Evolutionary conservation across 2,888 invertebrate genomes (phyloP).

Genomic region (Acanthoscelides obtectus): DNA sequence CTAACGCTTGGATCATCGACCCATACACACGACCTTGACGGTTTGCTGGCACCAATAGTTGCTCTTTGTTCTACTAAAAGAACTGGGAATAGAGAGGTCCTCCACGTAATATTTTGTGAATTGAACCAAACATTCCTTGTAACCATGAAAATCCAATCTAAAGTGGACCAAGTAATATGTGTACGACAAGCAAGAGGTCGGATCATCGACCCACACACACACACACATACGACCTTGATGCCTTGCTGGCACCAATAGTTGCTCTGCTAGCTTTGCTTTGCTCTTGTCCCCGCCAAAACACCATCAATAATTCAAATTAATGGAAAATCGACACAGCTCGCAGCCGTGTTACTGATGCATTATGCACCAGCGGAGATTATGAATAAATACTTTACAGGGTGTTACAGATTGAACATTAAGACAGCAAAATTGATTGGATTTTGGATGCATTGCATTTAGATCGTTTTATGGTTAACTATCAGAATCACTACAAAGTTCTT

Average conservation of each 20-base stretch:
- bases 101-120: no score
- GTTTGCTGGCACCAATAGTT: not conserved
- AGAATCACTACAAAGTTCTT: no score
- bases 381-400: not conserved
- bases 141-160: no score
- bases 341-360: not conserved
- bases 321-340: not conserved
- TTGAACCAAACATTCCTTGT: no score
- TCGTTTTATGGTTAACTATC: no score
- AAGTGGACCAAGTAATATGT: no score
- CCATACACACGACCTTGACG: not conserved
- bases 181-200: not conserved
- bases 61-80: no score
- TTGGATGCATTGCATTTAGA: no score
- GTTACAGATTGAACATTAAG: not conserved
- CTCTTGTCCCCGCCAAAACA: not conserved
- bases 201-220: not conserved
- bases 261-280: not conserved
- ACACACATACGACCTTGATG: not conserved
- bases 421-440: no score
- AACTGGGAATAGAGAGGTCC: no score
- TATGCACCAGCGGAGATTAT: not conserved
- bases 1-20: not conserved
- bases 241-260: not conserved
- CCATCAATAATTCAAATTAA: not conserved